Evolutionary conservation across 2,797 vertebrate species (phyloP).

Genomic region (Acanthurus lineatus): DNA sequence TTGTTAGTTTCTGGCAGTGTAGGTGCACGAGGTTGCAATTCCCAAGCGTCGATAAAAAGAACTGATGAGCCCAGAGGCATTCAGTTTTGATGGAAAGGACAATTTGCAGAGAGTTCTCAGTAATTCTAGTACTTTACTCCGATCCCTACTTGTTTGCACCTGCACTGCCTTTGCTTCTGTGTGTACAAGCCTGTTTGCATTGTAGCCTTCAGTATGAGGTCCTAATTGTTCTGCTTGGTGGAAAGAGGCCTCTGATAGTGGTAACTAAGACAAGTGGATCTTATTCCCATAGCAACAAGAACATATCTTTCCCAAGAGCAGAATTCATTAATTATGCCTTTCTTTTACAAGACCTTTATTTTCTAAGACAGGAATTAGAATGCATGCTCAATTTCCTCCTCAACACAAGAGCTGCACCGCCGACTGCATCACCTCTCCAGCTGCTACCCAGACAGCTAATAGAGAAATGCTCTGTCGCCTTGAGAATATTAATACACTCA

Average conservation of each 20-base stretch:
- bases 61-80: too few relatives aligned
- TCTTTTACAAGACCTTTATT: conserved; percentile 83
- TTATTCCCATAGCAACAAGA: conserved; percentile 86
- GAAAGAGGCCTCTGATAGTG: conserved; percentile 67
- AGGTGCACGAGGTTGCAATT: too few relatives aligned
- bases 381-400: conserved; percentile 82
- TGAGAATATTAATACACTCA: conserved; percentile 80
- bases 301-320: conserved; percentile 80
- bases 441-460: conserved; percentile 78
- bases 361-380: conserved; percentile 83
- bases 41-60: too few relatives aligned
- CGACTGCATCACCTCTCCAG: conserved; percentile 77
- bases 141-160: conserved; percentile 10
- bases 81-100: too few relatives aligned
- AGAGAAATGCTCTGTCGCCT: conserved; percentile 71
- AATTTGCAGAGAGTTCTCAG: too few relatives aligned
- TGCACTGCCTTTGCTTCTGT: conserved; percentile 32
- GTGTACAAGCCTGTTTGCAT: conserved; percentile 45
- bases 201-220: conserved; percentile 31
- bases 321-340: conserved; percentile 84
- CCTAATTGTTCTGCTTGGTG: conserved; percentile 65
- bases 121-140: too few relatives aligned
- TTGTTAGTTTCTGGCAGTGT: too few relatives aligned
- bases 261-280: conserved; percentile 79
- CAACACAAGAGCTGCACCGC: conserved; percentile 71